Conservation (phyloP, 2,888 invertebrate species). For the Pemphredon lugubris region DNA sequence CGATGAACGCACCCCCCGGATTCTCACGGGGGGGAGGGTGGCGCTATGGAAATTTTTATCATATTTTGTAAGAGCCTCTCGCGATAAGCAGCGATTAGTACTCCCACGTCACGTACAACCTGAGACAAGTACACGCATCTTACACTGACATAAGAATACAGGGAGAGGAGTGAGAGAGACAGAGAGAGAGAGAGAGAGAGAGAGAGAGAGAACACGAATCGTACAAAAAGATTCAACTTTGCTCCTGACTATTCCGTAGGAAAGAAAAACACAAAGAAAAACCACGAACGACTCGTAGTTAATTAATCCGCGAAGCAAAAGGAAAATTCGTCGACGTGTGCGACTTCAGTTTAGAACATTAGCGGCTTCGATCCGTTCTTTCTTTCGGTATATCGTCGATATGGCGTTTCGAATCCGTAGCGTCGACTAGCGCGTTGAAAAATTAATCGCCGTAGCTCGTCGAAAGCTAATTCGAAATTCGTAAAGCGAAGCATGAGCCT, state of each 20-base stretch:
- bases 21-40: too few relatives aligned
- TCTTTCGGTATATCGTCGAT: constrained; percentile 37
- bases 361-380: constrained; percentile 46
- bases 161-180: not conserved
- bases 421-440: constrained; percentile 42
- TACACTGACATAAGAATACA: constrained; percentile 7
- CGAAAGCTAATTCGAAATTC: constrained; percentile 31
- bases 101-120: constrained; percentile 34
- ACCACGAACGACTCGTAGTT: constrained; percentile 20
- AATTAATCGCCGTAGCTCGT: constrained; percentile 16
- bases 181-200: not conserved
- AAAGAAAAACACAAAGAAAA: too few relatives aligned
- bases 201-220: constrained; percentile 11
- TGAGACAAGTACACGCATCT: constrained; percentile 14
- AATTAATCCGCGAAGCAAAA: constrained; percentile 1
- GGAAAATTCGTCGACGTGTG: constrained; percentile 20
- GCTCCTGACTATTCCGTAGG: constrained; percentile 18
- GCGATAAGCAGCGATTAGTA: constrained; percentile 32
- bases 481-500: too few relatives aligned
- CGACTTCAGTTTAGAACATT: constrained; percentile 41
- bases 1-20: too few relatives aligned
- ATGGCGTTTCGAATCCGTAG: constrained; percentile 39
- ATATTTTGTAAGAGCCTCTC: constrained; percentile 59
- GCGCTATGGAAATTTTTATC: constrained; percentile 59
- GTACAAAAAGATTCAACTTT: not conserved